A percentile compares a stretch with the other conserved stretches of the same genome.
phyloP scores from a whole-genome alignment of 2,113 vertebrate species.

The Xenus cinereus region DNA sequence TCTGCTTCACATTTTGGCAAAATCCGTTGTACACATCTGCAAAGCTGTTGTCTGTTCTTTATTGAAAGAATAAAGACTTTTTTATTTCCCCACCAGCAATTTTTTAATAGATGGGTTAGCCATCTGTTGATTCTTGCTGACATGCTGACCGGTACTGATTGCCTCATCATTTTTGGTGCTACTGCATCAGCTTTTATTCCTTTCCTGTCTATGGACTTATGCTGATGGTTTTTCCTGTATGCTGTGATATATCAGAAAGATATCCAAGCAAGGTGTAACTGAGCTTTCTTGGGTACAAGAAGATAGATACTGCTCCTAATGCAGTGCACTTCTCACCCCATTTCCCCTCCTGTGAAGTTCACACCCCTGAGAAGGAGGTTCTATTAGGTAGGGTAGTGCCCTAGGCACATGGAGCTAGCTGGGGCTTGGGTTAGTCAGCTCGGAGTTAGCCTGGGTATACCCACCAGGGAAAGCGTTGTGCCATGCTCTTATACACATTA shows the following conservation, averaged over 20 bases:
- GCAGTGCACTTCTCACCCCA: accelerated
- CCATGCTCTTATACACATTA: accelerated
- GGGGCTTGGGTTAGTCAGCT: background rate
- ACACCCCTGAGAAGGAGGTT: background rate
- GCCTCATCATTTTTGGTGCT: background rate
- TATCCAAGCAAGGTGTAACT: background rate
- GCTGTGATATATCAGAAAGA: background rate
- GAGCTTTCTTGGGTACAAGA: background rate
- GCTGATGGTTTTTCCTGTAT: background rate
- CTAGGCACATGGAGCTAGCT: background rate
- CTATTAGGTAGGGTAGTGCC: background rate
- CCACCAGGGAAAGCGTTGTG: background rate
- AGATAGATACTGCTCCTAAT: background rate
- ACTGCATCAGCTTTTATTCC: background rate
- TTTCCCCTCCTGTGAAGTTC: background rate
- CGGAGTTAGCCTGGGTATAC: background rate
- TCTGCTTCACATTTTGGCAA: background rate
- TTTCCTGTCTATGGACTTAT: background rate
- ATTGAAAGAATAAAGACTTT: background rate
- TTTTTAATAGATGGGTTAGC: background rate
- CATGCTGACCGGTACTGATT: background rate
- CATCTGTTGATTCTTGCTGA: background rate
- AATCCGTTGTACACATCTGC: background rate
- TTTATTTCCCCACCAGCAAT: background rate
- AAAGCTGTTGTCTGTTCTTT: background rate